These are phyloP conservation scores for Esox lucius DNA, from an alignment of 2,797 vertebrate genomes.

Conservation along the genomic window DNA sequence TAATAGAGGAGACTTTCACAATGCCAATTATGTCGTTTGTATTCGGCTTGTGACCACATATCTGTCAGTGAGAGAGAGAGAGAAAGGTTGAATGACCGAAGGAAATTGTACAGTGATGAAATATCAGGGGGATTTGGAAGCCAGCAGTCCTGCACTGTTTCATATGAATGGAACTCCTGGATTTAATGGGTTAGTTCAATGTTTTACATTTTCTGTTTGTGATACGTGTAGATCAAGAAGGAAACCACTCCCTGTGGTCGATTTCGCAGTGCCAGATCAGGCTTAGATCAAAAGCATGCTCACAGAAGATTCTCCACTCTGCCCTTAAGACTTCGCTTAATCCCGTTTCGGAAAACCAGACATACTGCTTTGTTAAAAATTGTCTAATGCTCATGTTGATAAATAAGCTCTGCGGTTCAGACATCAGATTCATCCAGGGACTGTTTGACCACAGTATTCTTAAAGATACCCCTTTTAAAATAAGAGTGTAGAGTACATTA, in stretches of 20 bases:
- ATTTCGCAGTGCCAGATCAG: too few species aligned
- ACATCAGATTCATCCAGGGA: too few species aligned
- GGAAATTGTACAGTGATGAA: constrained; percentile 28
- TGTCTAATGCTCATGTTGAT: too few species aligned
- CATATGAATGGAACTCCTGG: background rate
- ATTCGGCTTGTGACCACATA: constrained; percentile 59
- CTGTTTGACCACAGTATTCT: too few species aligned
- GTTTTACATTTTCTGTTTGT: background rate
- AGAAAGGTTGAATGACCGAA: constrained; percentile 28
- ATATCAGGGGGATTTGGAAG: constrained; percentile 32
- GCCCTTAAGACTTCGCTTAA: too few species aligned
- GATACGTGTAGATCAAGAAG: background rate
- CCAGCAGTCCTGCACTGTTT: background rate
- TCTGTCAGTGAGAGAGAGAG: constrained; percentile 38
- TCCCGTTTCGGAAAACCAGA: too few species aligned
- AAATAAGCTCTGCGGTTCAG: too few species aligned
- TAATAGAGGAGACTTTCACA: constrained; percentile 69
- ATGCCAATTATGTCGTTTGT: constrained; percentile 67
- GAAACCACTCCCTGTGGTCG: too few species aligned
- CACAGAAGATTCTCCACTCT: too few species aligned
- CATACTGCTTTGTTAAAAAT: too few species aligned
- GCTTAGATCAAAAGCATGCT: too few species aligned
- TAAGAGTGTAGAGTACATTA: constrained; percentile 51
- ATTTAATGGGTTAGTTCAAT: background rate
- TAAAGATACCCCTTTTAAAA: constrained; percentile 52